Evolutionary conservation across 2,113 vertebrate genomes (phyloP), one percentile per base, ranked within the genome.

Genomic region (Sciurus niger): DNA sequence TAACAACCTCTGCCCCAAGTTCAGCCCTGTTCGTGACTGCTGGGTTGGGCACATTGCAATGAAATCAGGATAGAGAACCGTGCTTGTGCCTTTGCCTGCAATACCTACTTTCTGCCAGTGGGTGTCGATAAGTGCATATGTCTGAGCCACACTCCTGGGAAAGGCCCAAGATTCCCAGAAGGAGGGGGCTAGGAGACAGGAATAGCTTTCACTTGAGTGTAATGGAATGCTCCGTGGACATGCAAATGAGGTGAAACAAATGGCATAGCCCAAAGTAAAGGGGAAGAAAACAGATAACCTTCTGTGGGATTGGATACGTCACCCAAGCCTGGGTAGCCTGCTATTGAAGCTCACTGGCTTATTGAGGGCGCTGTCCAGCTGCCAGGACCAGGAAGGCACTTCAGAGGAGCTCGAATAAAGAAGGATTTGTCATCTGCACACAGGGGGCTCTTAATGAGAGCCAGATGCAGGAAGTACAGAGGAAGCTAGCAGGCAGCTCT

Each of bases 351-450:
- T 83, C 6, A 17, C 65, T 82, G 68, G 63, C 53, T 94, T 88
- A 94, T 43, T 96, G 67, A 94, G 74, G 76, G 84, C 18, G 22
- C 86, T 97, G 87, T 87, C 89, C 10, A 0, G 87, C 94, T 96
- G 94, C 95, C 97, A 97, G 80, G 70, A 89, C 88, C 90, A 84
- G 93, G 83, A 96, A 67, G 9, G 6, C 74, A 24, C 84, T 96
- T 89, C 83, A 67, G 93, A 96, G 51, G n/a, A 51, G 34, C 58
- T 72, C 65, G 30, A 16, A 97, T 96, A 98, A 97, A 98, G 96
- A 68, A 55, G 28, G 51, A 58, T 58, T 96, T 98, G 95, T 98
- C 79, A 65, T 93, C 79, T 25, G 48, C 65, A 95, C 86, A 98
- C 79, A 96, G 74, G n/a, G 63, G n/a, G 51, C 86, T 89, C 89